A percentile compares a stretch with the other conserved stretches of the same genome.
These are phyloP conservation scores for Gnathonemus echidnorhynchus DNA, from an alignment of 2,113 vertebrate genomes.

Conservation along the genomic window DNA sequence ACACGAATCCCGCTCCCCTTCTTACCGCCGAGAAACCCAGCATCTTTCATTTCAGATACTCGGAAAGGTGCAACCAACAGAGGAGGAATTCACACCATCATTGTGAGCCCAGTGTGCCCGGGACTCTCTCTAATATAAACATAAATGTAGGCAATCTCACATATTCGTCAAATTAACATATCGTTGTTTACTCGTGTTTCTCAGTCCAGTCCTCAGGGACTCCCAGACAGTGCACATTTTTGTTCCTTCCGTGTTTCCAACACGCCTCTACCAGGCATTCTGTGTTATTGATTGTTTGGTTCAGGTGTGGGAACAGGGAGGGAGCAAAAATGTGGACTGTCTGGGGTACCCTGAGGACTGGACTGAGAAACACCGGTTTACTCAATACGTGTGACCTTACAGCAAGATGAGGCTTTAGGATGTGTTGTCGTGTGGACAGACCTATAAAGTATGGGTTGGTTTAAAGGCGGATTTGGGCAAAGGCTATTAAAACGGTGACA, in stretches of 20 bases:
- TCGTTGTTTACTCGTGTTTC: not conserved
- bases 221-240: not conserved
- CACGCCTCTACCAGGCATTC: not conserved
- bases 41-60: not conserved
- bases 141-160: not conserved
- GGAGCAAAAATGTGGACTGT: not conserved
- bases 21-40: not conserved
- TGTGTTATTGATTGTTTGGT: not conserved
- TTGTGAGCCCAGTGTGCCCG: not conserved
- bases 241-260: not conserved
- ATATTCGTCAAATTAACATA: not conserved
- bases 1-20: not conserved
- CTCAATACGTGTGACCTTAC: not conserved
- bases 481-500: not conserved
- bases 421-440: not conserved
- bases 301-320: not conserved
- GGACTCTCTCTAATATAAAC: not conserved
- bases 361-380: not conserved
- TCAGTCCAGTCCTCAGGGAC: not conserved
- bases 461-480: not conserved
- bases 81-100: not conserved
- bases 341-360: not conserved
- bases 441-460: not conserved
- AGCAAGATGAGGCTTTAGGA: not conserved
- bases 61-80: not conserved